phyloP scores from a whole-genome alignment of 1,140 invertebrate species.

The Heliothis virescens region DNA sequence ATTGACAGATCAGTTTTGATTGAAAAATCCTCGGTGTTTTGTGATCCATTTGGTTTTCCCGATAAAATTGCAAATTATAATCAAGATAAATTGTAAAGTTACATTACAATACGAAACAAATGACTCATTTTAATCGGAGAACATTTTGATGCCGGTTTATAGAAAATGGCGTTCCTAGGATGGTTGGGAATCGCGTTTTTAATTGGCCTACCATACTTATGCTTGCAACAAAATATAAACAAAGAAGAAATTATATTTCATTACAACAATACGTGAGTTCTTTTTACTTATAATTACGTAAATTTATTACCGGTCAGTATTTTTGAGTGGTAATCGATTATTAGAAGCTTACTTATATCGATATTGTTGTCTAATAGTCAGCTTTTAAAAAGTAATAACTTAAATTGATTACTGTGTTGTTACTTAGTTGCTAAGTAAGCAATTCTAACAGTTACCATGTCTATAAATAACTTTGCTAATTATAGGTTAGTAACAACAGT shows the following conservation, averaged over 20 bases:
- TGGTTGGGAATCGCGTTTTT: slow-evolving; percentile 44
- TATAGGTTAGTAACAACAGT: no score
- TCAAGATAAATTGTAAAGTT: slow-evolving; percentile 14
- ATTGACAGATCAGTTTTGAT: slow-evolving; percentile 12
- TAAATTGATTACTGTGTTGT: no score
- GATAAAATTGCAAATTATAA: background rate
- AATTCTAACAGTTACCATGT: no score
- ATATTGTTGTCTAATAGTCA: no score
- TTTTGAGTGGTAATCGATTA: no score
- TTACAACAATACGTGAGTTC: slow-evolving; percentile 80
- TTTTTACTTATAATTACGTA: background rate
- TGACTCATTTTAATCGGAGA: background rate
- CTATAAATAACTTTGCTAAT: no score
- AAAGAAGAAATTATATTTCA: slow-evolving; percentile 76
- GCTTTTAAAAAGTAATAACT: no score
- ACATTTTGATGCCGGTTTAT: background rate
- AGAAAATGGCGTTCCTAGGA: slow-evolving; percentile 26
- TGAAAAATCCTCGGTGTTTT: slow-evolving; percentile 29
- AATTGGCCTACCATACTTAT: slow-evolving; percentile 37
- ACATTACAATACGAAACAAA: background rate
- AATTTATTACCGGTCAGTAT: no score
- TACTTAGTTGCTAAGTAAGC: no score
- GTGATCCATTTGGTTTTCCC: slow-evolving; percentile 4
- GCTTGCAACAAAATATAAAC: slow-evolving; percentile 44
- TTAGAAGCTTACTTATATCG: no score